Base-by-base conservation (phyloP, 2,113 vertebrate species). In the Nestor notabilis region DNA sequence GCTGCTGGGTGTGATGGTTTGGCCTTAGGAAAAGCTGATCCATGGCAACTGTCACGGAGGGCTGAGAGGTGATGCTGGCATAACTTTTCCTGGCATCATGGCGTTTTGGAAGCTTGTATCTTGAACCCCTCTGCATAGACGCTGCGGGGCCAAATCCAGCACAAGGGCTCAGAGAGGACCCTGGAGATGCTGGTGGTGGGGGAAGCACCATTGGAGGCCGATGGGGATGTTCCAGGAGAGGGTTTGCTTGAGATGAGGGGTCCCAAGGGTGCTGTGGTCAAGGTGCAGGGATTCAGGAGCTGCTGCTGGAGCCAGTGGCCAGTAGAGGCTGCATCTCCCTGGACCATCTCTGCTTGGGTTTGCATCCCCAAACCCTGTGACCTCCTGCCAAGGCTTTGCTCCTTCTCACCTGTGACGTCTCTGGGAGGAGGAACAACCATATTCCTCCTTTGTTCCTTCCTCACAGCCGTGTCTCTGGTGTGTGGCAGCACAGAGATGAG, bases 11-110 rank as follows among this genome's bases (percentile, higher is more conserved):
- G 70, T 7, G 58, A 4, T 28, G 19, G 19, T 13, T 10, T 61
- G 49, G 56, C 35, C 49, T 56, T 31, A 5, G 70, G 49, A 43
- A n/a, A 69, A 46, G 6, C 69, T 31, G 14, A 5, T 35, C 23
- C 7, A 24, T 9, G 55, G 79, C 17, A 5, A 3, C 7, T 3
- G 23, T 20, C 10, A 0, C 1, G 0, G 53, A 0, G 2, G 31
- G 28, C 9, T 31, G 60, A 1, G 46, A 31, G 53, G 1, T 12
- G 53, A 5, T 21, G 64, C 33, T 24, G 33, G 4, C 12, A 29
- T 15, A 2, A 5, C 35, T 16, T 56, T 60, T 19, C 43, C 43
- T 4, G 4, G 14, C 19, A 8, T 9, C 13, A 0, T 1, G 12
- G 39, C 23, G n/a, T 25, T 10, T 37, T 13, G 15, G 53, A 17